phyloP scores from a whole-genome alignment of 2,888 invertebrate species.

The Dolichomitus sp. region DNA sequence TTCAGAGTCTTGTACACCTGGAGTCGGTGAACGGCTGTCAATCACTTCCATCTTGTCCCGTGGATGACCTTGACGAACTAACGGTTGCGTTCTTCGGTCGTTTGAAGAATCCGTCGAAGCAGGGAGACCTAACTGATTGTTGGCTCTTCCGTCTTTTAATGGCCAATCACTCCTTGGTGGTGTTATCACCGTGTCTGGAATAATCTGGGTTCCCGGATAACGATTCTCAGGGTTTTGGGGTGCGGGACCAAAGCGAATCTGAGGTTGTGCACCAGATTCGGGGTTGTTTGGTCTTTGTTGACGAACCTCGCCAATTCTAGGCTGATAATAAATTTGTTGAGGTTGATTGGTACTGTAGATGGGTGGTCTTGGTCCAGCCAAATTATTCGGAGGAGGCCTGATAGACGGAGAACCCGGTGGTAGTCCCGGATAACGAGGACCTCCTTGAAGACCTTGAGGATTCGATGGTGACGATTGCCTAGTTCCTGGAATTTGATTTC shows the following conservation, averaged over 20 bases:
- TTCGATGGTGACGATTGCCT: constrained; percentile 65
- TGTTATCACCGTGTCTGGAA: constrained; percentile 55
- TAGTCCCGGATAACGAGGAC: constrained; percentile 60
- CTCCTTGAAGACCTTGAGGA: constrained; percentile 62
- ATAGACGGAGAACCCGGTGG: constrained; percentile 56
- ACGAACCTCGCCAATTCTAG: constrained; percentile 59
- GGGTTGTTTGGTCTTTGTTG: constrained; percentile 48
- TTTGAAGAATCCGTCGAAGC: constrained; percentile 49
- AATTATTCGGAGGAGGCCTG: constrained; percentile 48
- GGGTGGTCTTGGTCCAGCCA: constrained; percentile 50
- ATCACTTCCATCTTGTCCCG: constrained; percentile 77
- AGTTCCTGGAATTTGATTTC: constrained; percentile 58
- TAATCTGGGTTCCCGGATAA: constrained; percentile 29
- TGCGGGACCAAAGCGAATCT: constrained; percentile 23
- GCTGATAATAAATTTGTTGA: constrained; percentile 52
- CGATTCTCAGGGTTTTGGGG: constrained; percentile 49
- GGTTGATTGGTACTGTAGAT: constrained; percentile 48
- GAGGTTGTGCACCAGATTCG: constrained; percentile 38
- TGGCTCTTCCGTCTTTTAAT: constrained; percentile 36
- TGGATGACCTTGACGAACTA: constrained; percentile 65
- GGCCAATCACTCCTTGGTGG: constrained; percentile 53
- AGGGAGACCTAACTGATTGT: constrained; percentile 21
- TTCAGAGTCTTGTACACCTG: constrained; percentile 19
- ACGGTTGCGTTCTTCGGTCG: constrained; percentile 60
- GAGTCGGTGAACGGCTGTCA: constrained; percentile 61